Evolutionary conservation across 2,888 invertebrate species (phyloP).

Genomic region (Allophyes oxyacanthae): DNA sequence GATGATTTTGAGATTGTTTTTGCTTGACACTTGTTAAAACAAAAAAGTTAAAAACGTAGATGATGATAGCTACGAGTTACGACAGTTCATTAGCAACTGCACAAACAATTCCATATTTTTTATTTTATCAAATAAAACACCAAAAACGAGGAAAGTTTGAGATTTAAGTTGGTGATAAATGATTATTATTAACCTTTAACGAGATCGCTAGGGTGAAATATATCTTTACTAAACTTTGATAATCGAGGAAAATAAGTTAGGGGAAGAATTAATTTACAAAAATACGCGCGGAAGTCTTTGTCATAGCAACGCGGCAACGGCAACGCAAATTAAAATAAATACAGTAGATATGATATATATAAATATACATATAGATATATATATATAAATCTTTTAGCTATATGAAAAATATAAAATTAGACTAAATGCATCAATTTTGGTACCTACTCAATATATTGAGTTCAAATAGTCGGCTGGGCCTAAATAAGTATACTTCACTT

Average conservation of each 20-base stretch:
- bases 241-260: slow-evolving; percentile 28
- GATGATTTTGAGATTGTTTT: too few relatives aligned
- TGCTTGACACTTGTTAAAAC: too few relatives aligned
- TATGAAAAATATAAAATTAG: neutral
- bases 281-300: slow-evolving; percentile 2
- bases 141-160: slow-evolving; percentile 44
- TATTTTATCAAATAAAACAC: slow-evolving; percentile 42
- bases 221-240: slow-evolving; percentile 47
- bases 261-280: slow-evolving; percentile 17
- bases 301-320: neutral
- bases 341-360: too few relatives aligned
- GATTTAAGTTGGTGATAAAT: slow-evolving; percentile 56
- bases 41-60: too few relatives aligned
- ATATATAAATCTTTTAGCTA: too few relatives aligned
- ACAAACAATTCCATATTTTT: slow-evolving; percentile 31
- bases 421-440: too few relatives aligned
- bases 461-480: too few relatives aligned
- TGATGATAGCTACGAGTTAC: neutral
- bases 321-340: neutral
- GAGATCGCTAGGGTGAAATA: slow-evolving; percentile 40
- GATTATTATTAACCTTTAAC: slow-evolving; percentile 52
- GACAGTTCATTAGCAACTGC: slow-evolving; percentile 6
- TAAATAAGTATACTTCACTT: too few relatives aligned
- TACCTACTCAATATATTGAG: too few relatives aligned
- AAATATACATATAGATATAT: too few relatives aligned